A percentile compares a stretch with the other conserved stretches of the same genome.
Evolutionary conservation across 1,140 invertebrate genomes (phyloP).

Genomic region (Neodiprion lecontei): DNA sequence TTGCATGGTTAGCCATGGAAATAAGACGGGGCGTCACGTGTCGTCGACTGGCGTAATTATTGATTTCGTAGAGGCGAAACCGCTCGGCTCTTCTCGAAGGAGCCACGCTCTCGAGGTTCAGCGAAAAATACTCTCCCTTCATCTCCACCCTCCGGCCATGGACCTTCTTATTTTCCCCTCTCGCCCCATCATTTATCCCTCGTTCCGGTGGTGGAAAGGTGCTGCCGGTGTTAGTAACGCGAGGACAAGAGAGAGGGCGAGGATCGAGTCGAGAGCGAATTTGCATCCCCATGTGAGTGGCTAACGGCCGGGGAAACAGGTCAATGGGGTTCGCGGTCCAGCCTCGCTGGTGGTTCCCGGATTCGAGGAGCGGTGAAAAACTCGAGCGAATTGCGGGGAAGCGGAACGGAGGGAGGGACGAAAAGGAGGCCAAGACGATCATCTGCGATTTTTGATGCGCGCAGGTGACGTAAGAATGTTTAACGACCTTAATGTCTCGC

Average conservation of each 20-base stretch:
- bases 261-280: too few species aligned
- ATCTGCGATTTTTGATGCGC: slow-evolving; percentile 14
- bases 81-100: neutral
- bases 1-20: too few species aligned
- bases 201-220: too few species aligned
- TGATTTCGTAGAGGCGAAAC: neutral
- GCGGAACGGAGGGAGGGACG: slow-evolving; percentile 7
- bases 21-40: neutral
- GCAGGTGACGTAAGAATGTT: too few species aligned
- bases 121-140: neutral
- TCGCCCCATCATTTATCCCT: neutral
- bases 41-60: neutral
- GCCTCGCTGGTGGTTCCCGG: slow-evolving; percentile 8
- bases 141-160: slow-evolving; percentile 1
- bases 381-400: neutral
- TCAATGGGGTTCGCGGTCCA: slow-evolving; percentile 12
- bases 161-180: slow-evolving; percentile 6
- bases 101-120: neutral
- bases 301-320: too few species aligned
- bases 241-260: too few species aligned
- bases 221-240: too few species aligned
- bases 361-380: too few species aligned
- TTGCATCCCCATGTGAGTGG: too few species aligned
- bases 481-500: neutral
- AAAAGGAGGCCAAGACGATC: neutral